Percentiles rank a stretch among this genome's conserved stretches.
Conservation (phyloP, 1,140 invertebrate genomes). For the Brachionus rotundiformis region DNA sequence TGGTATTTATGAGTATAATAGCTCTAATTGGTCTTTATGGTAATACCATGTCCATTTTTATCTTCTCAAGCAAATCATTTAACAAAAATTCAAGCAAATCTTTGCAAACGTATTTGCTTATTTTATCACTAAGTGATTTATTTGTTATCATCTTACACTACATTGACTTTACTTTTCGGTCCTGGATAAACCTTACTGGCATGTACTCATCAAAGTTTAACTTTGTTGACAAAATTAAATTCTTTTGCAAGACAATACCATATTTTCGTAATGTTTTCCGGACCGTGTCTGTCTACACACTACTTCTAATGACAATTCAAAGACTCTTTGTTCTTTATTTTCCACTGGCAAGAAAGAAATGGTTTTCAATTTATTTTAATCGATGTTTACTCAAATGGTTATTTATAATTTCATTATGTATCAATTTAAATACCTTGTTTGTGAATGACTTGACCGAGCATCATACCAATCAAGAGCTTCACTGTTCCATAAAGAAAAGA, state of each 20-base stretch:
- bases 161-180: conserved; percentile 37
- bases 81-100: conserved; percentile 46
- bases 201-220: conserved; percentile 17
- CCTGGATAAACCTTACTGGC: conserved; percentile 23
- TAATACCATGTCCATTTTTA: conserved; percentile 14
- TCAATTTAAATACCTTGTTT: conserved; percentile 9
- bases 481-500: conserved; percentile 26
- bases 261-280: conserved; percentile 27
- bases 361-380: conserved; percentile 8
- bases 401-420: neutral
- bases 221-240: conserved; percentile 27
- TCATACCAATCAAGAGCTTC: neutral
- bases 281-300: conserved; percentile 12
- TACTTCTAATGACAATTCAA: conserved; percentile 19
- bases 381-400: neutral
- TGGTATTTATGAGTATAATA: neutral
- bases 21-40: neutral
- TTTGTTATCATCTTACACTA: conserved; percentile 10
- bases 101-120: neutral
- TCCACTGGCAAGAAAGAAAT: conserved; percentile 23
- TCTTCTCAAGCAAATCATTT: neutral
- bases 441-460: conserved; percentile 16
- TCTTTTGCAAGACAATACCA: conserved; percentile 18
- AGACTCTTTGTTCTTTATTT: conserved; percentile 13
- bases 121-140: conserved; percentile 13